Evolutionary conservation across 2,797 vertebrate genomes (phyloP), one percentile per base, ranked within the genome.

Genomic region (Gallinago solitaria): DNA sequence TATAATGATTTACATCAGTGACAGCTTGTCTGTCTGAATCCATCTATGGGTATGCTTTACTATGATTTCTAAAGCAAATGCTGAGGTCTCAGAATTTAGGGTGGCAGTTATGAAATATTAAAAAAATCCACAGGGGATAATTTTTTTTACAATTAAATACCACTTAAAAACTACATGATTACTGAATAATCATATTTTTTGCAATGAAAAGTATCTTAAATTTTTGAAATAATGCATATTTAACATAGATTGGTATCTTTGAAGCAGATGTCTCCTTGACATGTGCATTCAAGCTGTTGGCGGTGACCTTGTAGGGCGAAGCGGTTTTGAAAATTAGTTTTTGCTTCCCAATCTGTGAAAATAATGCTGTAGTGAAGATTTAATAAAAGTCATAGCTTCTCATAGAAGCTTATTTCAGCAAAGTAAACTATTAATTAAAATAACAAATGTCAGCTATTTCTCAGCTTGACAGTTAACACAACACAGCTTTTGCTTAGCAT

Each of bases 401-500:
- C 91, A 78, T 89, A 97, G 96, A 96, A 96, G 98, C 98, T 98
- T 97, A 97, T 98, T 98, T 98, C 97, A 98, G 98, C 98, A 98
- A 97, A 98, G 97, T 97, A 98, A 98, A 98, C 98, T 98, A 98
- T 98, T 98, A 98, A 98, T 98, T 98, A 98, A 97, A 98, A 98
- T 98, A 98, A 98, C 97, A 98, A 98, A 98, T 97, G 98, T 98
- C 98, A 98, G 98, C 98, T 97, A 91, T 97, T 98, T 98, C 85
- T 51, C 95, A 97, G 92, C 95, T 97, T 98, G 98, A 98, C 98
- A 98, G 97, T 95, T 98, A 98, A 98, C 97, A 98, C 95, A 95
- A 96, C 69, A 64, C 96, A 97, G 97, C 96, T 98, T 98, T 98
- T 98, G 96, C 98, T 97, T 98, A 97, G 97, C 90, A 91, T 97